These are phyloP conservation scores for Heliconius melpomene DNA, from an alignment of 1,140 invertebrate species.

Conservation along the genomic window DNA sequence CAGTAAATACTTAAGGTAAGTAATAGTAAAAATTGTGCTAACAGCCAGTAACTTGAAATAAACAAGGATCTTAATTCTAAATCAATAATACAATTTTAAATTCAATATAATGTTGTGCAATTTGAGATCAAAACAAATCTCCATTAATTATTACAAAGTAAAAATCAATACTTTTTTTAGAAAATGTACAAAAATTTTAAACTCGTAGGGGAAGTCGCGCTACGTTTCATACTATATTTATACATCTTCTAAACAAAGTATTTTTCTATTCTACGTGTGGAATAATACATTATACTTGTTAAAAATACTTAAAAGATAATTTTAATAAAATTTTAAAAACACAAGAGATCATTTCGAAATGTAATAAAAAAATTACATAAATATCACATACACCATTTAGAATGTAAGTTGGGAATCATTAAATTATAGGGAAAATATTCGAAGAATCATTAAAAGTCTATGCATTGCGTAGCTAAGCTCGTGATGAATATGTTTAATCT, in stretches of 20 bases:
- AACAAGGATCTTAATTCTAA: neutral
- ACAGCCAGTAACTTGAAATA: neutral
- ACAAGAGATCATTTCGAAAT: neutral
- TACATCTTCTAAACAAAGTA: too few relatives aligned
- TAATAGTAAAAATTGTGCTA: slow-evolving; percentile 11
- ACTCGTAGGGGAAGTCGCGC: too few relatives aligned
- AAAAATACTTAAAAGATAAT: neutral
- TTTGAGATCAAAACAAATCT: neutral
- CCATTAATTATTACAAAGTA: neutral
- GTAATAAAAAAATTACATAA: neutral
- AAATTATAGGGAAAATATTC: neutral
- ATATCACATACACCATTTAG: slow-evolving; percentile 19
- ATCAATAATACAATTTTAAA: neutral
- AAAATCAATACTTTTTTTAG: neutral
- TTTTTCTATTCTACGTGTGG: too few relatives aligned
- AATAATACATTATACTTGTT: too few relatives aligned
- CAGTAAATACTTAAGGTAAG: neutral
- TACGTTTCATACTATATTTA: too few relatives aligned
- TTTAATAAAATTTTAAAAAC: neutral
- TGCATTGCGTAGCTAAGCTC: slow-evolving; percentile 18
- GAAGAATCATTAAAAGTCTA: neutral
- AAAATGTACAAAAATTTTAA: too few relatives aligned
- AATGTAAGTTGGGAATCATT: neutral
- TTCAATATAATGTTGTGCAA: neutral
- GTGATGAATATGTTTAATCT: slow-evolving; percentile 1